Conservation (phyloP, 2,888 invertebrate species). For the Caprella mutica region DNA sequence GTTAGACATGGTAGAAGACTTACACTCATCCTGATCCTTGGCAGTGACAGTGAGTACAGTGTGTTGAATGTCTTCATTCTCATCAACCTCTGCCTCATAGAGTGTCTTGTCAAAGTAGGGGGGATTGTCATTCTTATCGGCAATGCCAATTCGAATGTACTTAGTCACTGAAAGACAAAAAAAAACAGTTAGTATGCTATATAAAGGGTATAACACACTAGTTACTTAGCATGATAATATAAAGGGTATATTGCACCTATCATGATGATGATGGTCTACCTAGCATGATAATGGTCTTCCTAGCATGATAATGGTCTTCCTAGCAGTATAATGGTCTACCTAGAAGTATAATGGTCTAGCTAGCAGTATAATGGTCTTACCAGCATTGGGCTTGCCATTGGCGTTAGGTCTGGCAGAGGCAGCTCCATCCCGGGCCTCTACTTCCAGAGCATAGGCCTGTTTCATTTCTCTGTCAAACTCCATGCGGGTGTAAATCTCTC, state of each 20-base stretch:
- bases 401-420: slow-evolving; percentile 92
- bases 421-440: slow-evolving; percentile 90
- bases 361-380: no score
- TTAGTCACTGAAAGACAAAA: slow-evolving; percentile 70
- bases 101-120: slow-evolving; percentile 94
- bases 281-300: no score
- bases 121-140: slow-evolving; percentile 99
- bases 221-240: no score
- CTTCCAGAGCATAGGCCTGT: slow-evolving; percentile 91
- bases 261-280: no score
- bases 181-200: neutral
- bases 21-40: slow-evolving; percentile 98
- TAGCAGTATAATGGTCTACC: no score
- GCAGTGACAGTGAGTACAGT: slow-evolving; percentile 96
- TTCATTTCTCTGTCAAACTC: slow-evolving; percentile 97
- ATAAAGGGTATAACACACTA: neutral
- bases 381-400: slow-evolving; percentile 88
- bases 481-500: slow-evolving; percentile 87
- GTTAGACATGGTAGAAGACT: slow-evolving; percentile 48
- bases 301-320: no score
- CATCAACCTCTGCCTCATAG: slow-evolving; percentile 94
- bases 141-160: slow-evolving; percentile 95
- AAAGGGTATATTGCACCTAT: no score
- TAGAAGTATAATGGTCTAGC: no score
- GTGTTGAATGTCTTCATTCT: slow-evolving; percentile 94